Conservation (phyloP, 2,888 invertebrate species). For the Andrena dorsata region DNA sequence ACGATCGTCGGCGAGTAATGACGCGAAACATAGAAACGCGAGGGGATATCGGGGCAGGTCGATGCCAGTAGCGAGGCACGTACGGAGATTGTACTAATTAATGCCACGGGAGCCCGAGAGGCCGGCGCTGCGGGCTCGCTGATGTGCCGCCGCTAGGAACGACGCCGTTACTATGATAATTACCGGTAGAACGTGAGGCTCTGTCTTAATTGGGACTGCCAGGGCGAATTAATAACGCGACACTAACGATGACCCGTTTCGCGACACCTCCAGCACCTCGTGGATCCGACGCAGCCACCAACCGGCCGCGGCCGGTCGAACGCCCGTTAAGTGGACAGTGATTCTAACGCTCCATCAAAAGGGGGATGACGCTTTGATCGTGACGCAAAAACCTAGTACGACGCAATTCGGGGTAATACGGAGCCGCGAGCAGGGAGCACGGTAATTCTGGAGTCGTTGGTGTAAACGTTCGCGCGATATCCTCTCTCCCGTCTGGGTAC, state of each 20-base stretch:
- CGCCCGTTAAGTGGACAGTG: conserved; percentile 24
- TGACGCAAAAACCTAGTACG: background rate
- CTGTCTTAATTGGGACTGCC: conserved; percentile 77
- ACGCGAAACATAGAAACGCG: conserved; percentile 53
- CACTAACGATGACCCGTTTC: conserved; percentile 58
- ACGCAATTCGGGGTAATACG: background rate
- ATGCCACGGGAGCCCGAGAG: conserved; percentile 74
- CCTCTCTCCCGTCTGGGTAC: conserved; percentile 52
- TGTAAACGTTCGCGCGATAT: conserved; percentile 28
- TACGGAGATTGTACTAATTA: conserved; percentile 82
- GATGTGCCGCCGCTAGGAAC: conserved; percentile 77
- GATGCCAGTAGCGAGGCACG: conserved; percentile 75
- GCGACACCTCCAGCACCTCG: conserved; percentile 38
- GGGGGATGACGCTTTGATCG: conserved; percentile 14
- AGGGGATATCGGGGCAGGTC: conserved; percentile 67
- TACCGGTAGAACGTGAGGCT: conserved; percentile 76
- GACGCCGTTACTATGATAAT: conserved; percentile 80
- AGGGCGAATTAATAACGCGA: conserved; percentile 70
- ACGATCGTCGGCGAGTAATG: conserved; percentile 41
- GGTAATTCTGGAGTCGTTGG: conserved; percentile 18
- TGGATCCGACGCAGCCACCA: conserved; percentile 20
- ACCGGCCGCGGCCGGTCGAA: background rate
- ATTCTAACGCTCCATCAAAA: conserved; percentile 29
- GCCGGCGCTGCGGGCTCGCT: conserved; percentile 68
- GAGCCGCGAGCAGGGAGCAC: background rate